These are phyloP conservation scores for Pachyramphus minor DNA, from an alignment of 2,113 vertebrate species.

Conservation along the genomic window DNA sequence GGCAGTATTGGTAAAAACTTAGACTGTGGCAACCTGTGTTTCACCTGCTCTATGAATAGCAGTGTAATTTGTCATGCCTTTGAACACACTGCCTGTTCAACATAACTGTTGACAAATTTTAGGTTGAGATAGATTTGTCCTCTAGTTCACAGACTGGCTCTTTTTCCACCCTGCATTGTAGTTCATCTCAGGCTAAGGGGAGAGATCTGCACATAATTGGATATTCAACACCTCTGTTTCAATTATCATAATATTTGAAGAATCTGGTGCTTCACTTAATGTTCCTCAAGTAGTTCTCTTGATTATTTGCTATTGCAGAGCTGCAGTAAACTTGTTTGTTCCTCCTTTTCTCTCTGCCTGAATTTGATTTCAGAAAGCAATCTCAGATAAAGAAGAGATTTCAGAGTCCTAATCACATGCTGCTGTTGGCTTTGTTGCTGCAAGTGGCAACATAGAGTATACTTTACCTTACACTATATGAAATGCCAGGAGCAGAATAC, in stretches of 20 bases:
- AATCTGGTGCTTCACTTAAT: not conserved
- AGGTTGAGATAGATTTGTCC: not conserved
- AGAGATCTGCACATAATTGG: not conserved
- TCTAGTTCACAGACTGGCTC: not conserved
- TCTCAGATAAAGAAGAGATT: slow-evolving; percentile 32
- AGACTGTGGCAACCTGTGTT: not conserved
- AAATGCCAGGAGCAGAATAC: slow-evolving; percentile 9
- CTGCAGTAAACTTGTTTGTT: not conserved
- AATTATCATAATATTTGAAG: slow-evolving; percentile 23
- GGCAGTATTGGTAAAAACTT: not conserved
- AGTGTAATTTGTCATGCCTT: not conserved
- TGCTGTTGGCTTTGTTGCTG: not conserved
- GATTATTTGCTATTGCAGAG: slow-evolving; percentile 20
- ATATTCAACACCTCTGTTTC: not conserved
- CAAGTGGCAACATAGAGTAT: not conserved
- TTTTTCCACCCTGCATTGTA: not conserved
- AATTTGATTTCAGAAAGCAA: slow-evolving; percentile 41
- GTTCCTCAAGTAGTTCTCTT: not conserved
- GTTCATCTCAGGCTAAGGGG: not conserved
- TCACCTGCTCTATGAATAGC: slow-evolving; percentile 3
- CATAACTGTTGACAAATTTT: not conserved
- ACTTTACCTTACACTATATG: not conserved
- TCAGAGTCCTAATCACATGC: not conserved
- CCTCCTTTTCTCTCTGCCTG: not conserved
- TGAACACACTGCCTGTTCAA: not conserved